Evolutionary conservation across 2,888 invertebrate genomes (phyloP).

Genomic region (Cancer borealis): DNA sequence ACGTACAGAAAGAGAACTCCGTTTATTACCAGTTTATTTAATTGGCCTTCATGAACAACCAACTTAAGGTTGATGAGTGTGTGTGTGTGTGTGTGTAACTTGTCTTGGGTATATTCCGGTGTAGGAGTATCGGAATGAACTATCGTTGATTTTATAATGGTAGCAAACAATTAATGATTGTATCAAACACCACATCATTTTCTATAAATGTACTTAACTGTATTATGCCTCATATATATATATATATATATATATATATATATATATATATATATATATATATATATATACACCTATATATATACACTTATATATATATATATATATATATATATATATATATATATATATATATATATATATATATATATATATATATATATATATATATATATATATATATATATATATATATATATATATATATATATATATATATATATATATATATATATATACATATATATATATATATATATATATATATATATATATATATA

Average conservation of each 20-base stretch:
- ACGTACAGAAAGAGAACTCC: not conserved
- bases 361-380: not conserved
- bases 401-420: constrained; percentile 62
- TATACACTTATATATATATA: too few species aligned
- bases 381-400: constrained; percentile 57
- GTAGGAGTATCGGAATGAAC: not conserved
- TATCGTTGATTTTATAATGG: not conserved
- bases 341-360: too few species aligned
- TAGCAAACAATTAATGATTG: too few species aligned
- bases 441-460: constrained; percentile 63
- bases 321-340: too few species aligned
- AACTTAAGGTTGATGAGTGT: not conserved
- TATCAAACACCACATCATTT: too few species aligned
- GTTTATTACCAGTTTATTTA: not conserved
- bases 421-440: constrained; percentile 68
- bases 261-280: too few species aligned
- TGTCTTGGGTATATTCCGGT: not conserved
- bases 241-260: too few species aligned
- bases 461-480: constrained; percentile 59
- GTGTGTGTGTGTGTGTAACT: not conserved
- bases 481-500: constrained; percentile 64
- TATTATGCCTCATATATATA: too few species aligned
- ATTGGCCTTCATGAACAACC: not conserved
- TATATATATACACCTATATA: too few species aligned
- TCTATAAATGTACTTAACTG: too few species aligned